Evolutionary conservation across 2,888 invertebrate species (phyloP), one percentile per base, ranked within the genome.

Genomic region (Leptinotarsa tumamoca): DNA sequence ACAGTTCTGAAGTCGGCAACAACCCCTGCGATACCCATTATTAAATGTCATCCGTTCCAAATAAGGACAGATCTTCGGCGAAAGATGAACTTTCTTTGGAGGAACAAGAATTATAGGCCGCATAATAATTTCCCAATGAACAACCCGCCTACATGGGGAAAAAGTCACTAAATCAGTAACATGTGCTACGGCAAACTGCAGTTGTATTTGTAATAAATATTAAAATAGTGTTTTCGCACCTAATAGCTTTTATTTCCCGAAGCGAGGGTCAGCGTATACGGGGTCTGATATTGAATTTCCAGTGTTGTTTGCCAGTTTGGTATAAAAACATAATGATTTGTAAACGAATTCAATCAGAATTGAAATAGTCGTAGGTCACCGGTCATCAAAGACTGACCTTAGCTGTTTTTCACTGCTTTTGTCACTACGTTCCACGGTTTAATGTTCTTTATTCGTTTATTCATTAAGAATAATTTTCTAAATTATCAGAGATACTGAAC

Each of bases 1-100:
- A 77, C 74, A 79, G 74, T 75, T 74, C 73, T 56, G 77, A 74
- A 78, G 77, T 75, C 77, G 67, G 74, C 79, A 56, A 63, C 68
- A 72, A 73, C 79, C 78, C 79, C 73, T 69, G 76, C 74, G 75
- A 78, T 77, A 77, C 69, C 77, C 80, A 80, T 80, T 80, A 80
- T 77, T 80, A 80, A 75, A 78, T 78, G 80, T 80, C 80, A 74
- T 78, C 76, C 73, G 63, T 63, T 71, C 75, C 76, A 78, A 74
- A 80, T 76, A 78, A 78, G 74, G 76, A 75, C 71, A 58, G 74
- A 66, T 75, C 76, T 74, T 10, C 63, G 33, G 5, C 33, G 63
- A 63, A 63, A 63, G 17, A 63, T 33, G 33, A 63, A 58, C 23
- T 51, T 52, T 27, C 54, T 66, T 49, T 54, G 69, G 52, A 51